Conservation (phyloP, 2,113 vertebrate species). For the Egretta garzetta region DNA sequence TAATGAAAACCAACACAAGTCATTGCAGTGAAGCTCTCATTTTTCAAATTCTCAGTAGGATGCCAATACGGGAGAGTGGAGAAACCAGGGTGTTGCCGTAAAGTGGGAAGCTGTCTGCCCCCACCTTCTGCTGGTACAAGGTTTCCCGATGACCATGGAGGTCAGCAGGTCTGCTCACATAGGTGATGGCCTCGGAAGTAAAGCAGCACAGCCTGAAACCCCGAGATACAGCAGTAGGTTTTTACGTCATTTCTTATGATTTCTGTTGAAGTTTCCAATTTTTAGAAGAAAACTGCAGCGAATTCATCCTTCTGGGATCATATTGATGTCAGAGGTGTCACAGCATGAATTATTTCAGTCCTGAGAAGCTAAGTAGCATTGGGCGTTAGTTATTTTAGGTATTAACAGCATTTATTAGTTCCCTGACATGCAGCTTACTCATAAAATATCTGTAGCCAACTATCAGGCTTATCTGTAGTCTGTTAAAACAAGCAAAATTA, state of each 20-base stretch:
- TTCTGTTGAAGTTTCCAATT: not conserved
- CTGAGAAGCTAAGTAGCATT: not conserved
- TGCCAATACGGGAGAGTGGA: not conserved
- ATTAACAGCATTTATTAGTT: not conserved
- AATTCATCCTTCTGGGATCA: not conserved
- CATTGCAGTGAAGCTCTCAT: not conserved
- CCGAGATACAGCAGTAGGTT: not conserved
- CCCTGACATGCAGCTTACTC: not conserved
- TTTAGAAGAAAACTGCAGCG: not conserved
- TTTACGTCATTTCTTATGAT: fast-evolving
- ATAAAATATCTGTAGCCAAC: not conserved
- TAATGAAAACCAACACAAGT: not conserved
- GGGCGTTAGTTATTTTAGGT: not conserved
- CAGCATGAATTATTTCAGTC: not conserved
- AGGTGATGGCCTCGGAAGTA: not conserved
- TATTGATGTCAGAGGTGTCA: not conserved
- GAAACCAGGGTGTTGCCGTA: not conserved
- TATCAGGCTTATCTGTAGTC: not conserved
- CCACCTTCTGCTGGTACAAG: not conserved
- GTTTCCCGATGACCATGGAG: not conserved
- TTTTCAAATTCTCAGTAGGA: not conserved
- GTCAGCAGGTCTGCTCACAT: not conserved
- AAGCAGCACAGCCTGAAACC: not conserved
- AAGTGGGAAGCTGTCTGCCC: not conserved
- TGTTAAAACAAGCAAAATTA: not conserved